Conservation (phyloP, 2,888 invertebrate species). For the Clistopyga incitator region DNA sequence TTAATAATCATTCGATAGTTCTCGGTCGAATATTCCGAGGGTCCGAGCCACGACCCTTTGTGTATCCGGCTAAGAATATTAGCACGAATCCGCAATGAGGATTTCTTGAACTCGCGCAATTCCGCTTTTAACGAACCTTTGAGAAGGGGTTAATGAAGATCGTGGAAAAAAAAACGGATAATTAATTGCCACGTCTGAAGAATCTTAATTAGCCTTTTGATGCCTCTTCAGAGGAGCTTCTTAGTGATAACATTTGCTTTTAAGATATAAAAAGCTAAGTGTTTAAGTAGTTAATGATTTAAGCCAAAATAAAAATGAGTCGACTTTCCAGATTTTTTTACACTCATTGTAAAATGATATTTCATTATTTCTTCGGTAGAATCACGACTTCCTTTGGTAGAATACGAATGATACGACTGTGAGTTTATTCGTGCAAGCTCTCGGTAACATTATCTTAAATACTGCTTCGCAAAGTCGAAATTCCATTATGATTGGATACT, state of each 20-base stretch:
- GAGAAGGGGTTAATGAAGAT: neutral
- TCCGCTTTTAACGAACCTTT: neutral
- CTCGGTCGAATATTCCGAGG: neutral
- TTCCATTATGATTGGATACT: neutral
- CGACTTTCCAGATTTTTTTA: too few species aligned
- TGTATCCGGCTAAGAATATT: slow-evolving; percentile 42
- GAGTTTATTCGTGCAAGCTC: neutral
- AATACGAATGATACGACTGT: neutral
- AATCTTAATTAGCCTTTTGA: neutral
- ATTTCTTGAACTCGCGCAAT: neutral
- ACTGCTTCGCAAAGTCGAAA: neutral
- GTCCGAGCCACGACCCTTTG: slow-evolving; percentile 16
- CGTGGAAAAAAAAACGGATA: neutral
- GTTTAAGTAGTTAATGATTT: neutral
- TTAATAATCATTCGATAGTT: slow-evolving; percentile 34
- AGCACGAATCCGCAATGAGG: slow-evolving; percentile 21
- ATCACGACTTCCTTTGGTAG: too few species aligned
- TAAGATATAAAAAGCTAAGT: neutral
- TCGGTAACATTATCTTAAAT: too few species aligned
- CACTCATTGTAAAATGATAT: too few species aligned
- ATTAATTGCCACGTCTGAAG: slow-evolving; percentile 15
- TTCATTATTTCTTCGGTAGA: neutral
- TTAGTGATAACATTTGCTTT: neutral
- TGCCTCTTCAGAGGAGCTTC: neutral
- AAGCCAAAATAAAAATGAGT: too few species aligned